Evolutionary conservation across 2,888 invertebrate species (phyloP).

Genomic region (Lasioglossum malachurum): DNA sequence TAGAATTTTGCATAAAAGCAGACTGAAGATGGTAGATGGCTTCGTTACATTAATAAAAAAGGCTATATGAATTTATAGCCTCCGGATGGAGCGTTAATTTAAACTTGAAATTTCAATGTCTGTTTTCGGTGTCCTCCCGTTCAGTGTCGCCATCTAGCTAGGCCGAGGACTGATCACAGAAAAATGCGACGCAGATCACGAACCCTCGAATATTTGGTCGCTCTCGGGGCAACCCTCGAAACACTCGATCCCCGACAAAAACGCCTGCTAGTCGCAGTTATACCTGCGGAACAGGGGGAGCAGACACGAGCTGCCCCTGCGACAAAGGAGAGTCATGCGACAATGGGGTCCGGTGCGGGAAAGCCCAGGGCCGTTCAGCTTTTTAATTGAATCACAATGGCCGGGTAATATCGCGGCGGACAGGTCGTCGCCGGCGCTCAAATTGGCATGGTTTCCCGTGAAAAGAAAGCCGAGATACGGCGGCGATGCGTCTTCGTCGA

Average conservation of each 20-base stretch:
- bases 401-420: background rate
- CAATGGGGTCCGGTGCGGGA: conserved; percentile 1
- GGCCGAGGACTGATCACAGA: background rate
- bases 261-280: conserved; percentile 4
- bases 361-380: background rate
- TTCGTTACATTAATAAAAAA: background rate
- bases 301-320: background rate
- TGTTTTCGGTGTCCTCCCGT: background rate
- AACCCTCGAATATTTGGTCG: background rate
- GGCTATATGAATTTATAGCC: background rate
- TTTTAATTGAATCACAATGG: conserved; percentile 15
- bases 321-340: conserved; percentile 6
- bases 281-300: background rate
- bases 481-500: conserved; percentile 61
- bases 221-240: background rate
- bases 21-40: background rate
- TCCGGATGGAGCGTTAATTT: background rate
- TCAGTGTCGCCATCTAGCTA: background rate
- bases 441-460: conserved; percentile 44
- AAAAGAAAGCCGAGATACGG: conserved; percentile 44
- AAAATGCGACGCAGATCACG: background rate
- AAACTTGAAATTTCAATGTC: background rate
- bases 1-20: background rate
- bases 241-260: background rate
- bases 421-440: background rate